phyloP scores from a whole-genome alignment of 2,888 invertebrate species.

The Stenurella melanura region DNA sequence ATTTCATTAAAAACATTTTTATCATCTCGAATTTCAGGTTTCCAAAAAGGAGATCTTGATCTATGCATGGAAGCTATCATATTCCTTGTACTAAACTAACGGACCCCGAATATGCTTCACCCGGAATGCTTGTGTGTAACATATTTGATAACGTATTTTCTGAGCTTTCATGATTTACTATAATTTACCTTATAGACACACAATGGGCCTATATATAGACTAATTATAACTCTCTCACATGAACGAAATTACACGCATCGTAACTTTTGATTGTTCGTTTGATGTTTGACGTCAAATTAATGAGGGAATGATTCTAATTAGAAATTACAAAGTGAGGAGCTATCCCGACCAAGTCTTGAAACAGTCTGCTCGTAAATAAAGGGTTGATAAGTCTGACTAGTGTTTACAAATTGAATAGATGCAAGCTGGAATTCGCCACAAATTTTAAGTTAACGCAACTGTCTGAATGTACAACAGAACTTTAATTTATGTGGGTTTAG shows the following conservation, averaged over 20 bases:
- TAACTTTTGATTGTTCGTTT: constrained; percentile 15
- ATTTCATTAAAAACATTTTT: too few relatives aligned
- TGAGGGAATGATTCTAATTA: constrained; percentile 5
- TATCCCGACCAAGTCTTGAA: background rate
- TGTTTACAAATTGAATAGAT: background rate
- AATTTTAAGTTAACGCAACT: background rate
- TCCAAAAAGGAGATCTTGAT: too few relatives aligned
- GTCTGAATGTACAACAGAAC: background rate
- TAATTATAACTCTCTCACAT: constrained; percentile 16
- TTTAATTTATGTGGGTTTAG: background rate
- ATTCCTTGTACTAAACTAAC: too few relatives aligned
- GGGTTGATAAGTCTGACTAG: background rate
- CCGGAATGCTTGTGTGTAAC: too few relatives aligned
- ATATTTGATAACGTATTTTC: background rate
- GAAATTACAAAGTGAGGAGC: constrained; percentile 19
- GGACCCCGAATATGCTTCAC: too few relatives aligned
- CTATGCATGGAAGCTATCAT: too few relatives aligned
- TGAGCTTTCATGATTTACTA: background rate
- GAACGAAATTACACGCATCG: constrained; percentile 26
- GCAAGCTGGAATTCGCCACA: background rate
- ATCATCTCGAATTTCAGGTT: too few relatives aligned
- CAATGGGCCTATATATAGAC: background rate
- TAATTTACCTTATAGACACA: background rate
- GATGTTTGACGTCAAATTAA: constrained; percentile 19
- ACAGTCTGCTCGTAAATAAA: background rate